A percentile compares a stretch with the other conserved stretches of the same genome.
phyloP scores from a whole-genome alignment of 2,797 vertebrate species.

The Avahi laniger region DNA sequence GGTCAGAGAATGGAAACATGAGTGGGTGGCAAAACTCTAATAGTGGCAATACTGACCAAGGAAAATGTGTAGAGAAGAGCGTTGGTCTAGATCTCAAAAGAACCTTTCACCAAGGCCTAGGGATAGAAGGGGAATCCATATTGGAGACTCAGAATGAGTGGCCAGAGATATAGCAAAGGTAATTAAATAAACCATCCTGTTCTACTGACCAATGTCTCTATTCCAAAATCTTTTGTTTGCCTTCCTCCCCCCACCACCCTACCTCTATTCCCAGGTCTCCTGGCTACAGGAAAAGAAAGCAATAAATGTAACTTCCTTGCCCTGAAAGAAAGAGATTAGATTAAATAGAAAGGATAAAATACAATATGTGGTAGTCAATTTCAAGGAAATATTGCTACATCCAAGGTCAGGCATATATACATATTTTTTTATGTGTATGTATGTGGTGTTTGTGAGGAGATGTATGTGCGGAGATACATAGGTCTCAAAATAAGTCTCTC shows the following conservation, averaged over 20 bases:
- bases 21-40: not conserved
- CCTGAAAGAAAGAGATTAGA: not conserved
- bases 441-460: not conserved
- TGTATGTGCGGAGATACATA: not conserved
- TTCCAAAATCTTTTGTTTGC: not conserved
- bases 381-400: not conserved
- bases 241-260: not conserved
- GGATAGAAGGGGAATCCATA: not conserved
- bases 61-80: not conserved
- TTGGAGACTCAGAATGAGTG: not conserved
- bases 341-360: not conserved
- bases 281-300: not conserved
- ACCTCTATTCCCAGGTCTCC: not conserved
- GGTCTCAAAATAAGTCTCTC: not conserved
- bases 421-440: not conserved
- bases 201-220: not conserved
- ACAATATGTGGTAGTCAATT: not conserved
- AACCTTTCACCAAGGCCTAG: not conserved
- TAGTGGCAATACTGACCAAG: not conserved
- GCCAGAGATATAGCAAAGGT: not conserved
- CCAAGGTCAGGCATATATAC: not conserved
- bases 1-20: not conserved
- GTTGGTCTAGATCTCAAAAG: not conserved
- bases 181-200: not conserved
- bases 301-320: not conserved